A percentile compares a stretch with the other conserved stretches of the same genome.
Conservation (phyloP, 2,888 invertebrate species). For the Cremastobaeus sp. region DNA sequence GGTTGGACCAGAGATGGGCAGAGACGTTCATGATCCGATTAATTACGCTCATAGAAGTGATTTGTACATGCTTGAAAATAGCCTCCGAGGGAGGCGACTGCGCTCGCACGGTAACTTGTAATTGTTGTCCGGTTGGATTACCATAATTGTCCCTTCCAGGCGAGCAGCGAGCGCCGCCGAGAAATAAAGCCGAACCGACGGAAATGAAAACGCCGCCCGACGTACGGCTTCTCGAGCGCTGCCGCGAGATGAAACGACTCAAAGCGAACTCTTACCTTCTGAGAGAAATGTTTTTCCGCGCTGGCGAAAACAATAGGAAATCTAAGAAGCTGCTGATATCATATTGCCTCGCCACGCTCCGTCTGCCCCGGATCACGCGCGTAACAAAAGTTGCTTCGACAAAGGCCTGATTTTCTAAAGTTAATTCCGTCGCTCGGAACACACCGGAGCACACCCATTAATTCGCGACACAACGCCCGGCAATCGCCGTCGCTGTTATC, state of each 20-base stretch:
- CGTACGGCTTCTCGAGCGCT: no score
- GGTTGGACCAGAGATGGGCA: constrained; percentile 52
- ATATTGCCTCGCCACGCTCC: no score
- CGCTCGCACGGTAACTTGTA: constrained; percentile 38
- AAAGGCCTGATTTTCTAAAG: constrained; percentile 21
- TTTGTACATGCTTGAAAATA: constrained; percentile 26
- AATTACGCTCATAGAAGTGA: constrained; percentile 31
- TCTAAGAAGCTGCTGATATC: no score
- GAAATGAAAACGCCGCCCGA: no score
- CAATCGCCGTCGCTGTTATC: constrained; percentile 9
- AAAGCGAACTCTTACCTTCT: constrained; percentile 20
- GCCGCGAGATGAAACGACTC: no score
- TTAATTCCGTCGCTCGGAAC: constrained; percentile 21
- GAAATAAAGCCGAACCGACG: neutral
- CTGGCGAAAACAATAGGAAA: constrained; percentile 11
- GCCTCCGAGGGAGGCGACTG: constrained; percentile 21
- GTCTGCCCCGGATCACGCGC: no score
- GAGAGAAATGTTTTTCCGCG: constrained; percentile 12
- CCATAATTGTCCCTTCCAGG: constrained; percentile 11
- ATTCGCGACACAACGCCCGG: constrained; percentile 15
- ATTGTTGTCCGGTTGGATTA: constrained; percentile 33
- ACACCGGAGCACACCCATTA: constrained; percentile 7
- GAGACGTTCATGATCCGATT: constrained; percentile 40
- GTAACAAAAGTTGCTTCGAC: constrained; percentile 26
- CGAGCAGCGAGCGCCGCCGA: constrained; percentile 5